A percentile compares a stretch with the other conserved stretches of the same genome.
Conservation (phyloP, 2,797 vertebrate species). For the Enteromius argenteus region DNA sequence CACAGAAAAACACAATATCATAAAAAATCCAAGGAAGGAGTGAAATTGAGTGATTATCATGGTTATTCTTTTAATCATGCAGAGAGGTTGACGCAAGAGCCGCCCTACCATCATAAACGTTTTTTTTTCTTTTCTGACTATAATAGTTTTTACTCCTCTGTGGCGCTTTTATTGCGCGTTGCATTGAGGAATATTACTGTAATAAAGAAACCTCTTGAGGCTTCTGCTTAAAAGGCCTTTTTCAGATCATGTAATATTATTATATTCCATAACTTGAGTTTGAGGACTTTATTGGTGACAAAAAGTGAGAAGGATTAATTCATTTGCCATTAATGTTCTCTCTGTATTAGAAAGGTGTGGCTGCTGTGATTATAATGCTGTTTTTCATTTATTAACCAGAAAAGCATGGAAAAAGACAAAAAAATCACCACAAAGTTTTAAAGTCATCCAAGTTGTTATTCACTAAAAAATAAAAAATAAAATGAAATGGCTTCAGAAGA, state of each 20-base stretch:
- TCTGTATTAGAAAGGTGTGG: constrained; percentile 57
- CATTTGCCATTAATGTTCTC: constrained; percentile 62
- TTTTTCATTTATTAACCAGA: neutral
- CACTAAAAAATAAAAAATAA: neutral
- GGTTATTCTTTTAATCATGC: constrained; percentile 72
- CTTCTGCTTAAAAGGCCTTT: constrained; percentile 53
- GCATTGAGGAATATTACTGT: constrained; percentile 67
- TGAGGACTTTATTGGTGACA: constrained; percentile 69
- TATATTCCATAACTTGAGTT: constrained; percentile 13
- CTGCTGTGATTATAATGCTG: neutral
- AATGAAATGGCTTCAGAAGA: too few species aligned
- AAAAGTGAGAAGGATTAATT: constrained; percentile 53
- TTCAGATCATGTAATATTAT: constrained; percentile 59
- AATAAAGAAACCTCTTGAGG: constrained; percentile 67
- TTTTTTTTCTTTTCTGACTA: constrained; percentile 38
- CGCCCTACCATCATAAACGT: constrained; percentile 66
- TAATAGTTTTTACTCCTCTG: constrained; percentile 62
- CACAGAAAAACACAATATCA: constrained; percentile 54
- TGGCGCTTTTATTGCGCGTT: constrained; percentile 65
- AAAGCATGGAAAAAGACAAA: neutral
- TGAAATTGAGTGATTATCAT: constrained; percentile 58
- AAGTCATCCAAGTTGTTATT: neutral
- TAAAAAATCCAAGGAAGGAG: constrained; percentile 59
- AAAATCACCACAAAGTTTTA: neutral
- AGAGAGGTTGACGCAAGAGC: constrained; percentile 65